Conservation (phyloP, 2,888 invertebrate genomes). For the Onthophagus sagittarius region DNA sequence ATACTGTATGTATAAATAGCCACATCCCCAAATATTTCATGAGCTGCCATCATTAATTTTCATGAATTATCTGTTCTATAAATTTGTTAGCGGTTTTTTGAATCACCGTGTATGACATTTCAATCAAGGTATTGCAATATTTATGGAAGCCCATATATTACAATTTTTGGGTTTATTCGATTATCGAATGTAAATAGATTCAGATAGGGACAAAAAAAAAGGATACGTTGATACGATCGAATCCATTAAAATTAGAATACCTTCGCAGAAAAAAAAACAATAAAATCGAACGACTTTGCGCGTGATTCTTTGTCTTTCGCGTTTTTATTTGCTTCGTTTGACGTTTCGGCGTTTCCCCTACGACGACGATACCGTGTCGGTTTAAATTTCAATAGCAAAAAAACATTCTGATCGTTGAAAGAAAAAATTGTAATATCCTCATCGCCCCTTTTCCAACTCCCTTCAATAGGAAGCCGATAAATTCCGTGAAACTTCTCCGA, state of each 20-base stretch:
- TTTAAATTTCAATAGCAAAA: neutral
- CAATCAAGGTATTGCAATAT: too few relatives aligned
- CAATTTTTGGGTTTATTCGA: neutral
- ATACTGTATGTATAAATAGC: too few relatives aligned
- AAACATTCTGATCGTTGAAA: neutral
- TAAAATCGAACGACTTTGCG: neutral
- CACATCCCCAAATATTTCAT: too few relatives aligned
- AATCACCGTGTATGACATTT: too few relatives aligned
- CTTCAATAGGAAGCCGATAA: neutral
- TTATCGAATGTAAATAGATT: neutral
- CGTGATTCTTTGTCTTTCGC: neutral
- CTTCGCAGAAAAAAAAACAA: neutral
- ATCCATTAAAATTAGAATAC: neutral
- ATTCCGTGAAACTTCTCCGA: neutral
- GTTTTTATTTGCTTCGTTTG: neutral
- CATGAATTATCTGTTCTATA: too few relatives aligned
- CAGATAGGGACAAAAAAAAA: neutral
- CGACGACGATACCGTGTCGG: neutral
- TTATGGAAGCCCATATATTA: too few relatives aligned
- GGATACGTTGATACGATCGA: neutral
- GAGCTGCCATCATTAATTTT: too few relatives aligned
- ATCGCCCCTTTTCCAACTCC: neutral
- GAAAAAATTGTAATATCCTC: neutral
- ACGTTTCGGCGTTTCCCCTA: neutral
- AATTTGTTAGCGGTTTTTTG: too few relatives aligned